Evolutionary conservation across 2,113 vertebrate genomes (phyloP).

Genomic region (Empidonax traillii): DNA sequence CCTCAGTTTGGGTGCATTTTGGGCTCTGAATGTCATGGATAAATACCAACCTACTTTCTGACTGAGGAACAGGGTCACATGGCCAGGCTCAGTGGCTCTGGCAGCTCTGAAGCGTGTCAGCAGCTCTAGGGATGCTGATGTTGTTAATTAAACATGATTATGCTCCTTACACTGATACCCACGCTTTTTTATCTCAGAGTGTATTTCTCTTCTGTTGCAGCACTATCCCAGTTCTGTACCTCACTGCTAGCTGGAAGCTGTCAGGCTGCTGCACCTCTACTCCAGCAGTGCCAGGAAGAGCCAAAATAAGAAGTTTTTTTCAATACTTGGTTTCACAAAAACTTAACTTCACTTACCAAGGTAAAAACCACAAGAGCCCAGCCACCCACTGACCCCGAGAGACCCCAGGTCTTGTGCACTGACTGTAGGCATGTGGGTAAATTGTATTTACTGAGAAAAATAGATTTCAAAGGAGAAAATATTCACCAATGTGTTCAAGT

Average conservation of each 20-base stretch:
- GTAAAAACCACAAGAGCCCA: not conserved
- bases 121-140: not conserved
- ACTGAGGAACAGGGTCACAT: not conserved
- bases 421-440: not conserved
- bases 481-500: not conserved
- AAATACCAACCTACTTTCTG: not conserved
- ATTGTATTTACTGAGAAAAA: not conserved
- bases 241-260: not conserved
- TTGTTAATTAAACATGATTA: not conserved
- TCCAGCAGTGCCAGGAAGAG: not conserved
- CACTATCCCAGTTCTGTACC: not conserved
- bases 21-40: not conserved
- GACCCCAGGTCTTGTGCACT: not conserved
- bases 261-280: not conserved
- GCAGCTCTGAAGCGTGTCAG: not conserved
- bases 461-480: not conserved
- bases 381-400: not conserved
- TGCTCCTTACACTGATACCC: not conserved
- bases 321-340: not conserved
- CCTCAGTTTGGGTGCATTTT: not conserved
- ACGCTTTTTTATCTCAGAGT: rapidly evolving
- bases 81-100: not conserved
- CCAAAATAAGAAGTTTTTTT: not conserved
- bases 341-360: not conserved
- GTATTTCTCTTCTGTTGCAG: not conserved